These are phyloP conservation scores for Drosophila sproati DNA, from an alignment of 1,140 invertebrate genomes.

Conservation along the genomic window DNA sequence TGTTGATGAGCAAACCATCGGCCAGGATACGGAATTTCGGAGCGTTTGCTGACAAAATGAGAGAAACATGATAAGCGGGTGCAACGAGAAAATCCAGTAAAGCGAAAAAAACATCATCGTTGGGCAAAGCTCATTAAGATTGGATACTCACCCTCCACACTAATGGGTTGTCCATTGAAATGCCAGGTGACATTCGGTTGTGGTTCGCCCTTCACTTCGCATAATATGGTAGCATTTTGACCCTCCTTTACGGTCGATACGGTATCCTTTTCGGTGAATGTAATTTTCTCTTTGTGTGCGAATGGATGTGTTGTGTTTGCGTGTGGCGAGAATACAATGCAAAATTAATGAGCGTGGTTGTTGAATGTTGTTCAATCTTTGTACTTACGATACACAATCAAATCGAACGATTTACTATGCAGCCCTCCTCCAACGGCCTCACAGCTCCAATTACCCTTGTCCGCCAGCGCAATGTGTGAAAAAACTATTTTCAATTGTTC, in stretches of 20 bases:
- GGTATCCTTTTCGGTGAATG: constrained; percentile 85
- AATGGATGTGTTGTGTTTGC: background rate
- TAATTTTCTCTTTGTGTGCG: constrained; percentile 81
- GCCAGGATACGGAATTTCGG: constrained; percentile 83
- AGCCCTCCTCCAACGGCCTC: constrained; percentile 62
- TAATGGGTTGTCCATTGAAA: constrained; percentile 84
- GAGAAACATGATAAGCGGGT: constrained; percentile 39
- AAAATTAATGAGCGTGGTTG: constrained; percentile 69
- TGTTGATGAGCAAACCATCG: constrained; percentile 85
- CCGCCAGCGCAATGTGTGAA: constrained; percentile 76
- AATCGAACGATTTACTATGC: constrained; percentile 81
- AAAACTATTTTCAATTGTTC: constrained; percentile 84
- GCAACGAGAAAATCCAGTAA: constrained; percentile 10
- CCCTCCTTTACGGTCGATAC: constrained; percentile 85
- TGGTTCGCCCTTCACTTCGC: constrained; percentile 86
- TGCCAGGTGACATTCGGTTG: constrained; percentile 85
- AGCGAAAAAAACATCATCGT: background rate
- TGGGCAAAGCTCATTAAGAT: constrained; percentile 61
- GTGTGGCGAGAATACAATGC: constrained; percentile 56
- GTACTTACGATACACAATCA: constrained; percentile 85
- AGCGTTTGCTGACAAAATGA: constrained; percentile 57
- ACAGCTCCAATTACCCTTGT: constrained; percentile 85
- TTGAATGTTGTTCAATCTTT: constrained; percentile 23
- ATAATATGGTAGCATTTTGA: constrained; percentile 84
- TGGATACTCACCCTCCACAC: constrained; percentile 63